phyloP scores from a whole-genome alignment of 2,888 invertebrate species.

The Nomada lathburiana region DNA sequence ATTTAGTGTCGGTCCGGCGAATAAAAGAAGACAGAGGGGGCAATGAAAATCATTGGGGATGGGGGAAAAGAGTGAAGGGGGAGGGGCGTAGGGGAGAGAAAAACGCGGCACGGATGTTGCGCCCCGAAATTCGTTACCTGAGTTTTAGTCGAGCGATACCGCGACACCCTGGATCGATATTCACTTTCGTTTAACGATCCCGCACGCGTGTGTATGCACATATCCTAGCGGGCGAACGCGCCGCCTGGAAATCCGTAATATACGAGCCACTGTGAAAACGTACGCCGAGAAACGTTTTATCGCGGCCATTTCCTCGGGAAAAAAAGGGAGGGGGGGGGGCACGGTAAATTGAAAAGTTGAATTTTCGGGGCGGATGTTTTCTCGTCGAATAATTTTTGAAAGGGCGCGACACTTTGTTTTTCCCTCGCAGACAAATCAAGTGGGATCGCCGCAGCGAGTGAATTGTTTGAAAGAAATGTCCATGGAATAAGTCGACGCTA shows the following conservation, averaged over 20 bases:
- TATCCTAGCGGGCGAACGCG: conserved; percentile 8
- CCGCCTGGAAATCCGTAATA: conserved; percentile 32
- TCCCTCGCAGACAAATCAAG: not conserved
- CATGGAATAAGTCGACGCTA: too few species aligned
- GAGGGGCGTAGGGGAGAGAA: not conserved
- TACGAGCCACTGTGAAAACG: conserved; percentile 1
- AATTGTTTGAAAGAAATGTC: too few species aligned
- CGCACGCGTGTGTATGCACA: not conserved
- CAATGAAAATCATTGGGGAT: not conserved
- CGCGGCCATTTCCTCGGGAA: conserved; percentile 6
- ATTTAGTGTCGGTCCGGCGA: conserved; percentile 58
- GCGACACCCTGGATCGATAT: conserved; percentile 39
- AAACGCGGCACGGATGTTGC: conserved; percentile 34
- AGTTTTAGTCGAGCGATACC: conserved; percentile 44
- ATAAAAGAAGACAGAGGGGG: conserved; percentile 4
- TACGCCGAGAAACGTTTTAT: conserved; percentile 24
- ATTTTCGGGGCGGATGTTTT: not conserved
- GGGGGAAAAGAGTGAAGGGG: not conserved
- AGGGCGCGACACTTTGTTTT: not conserved
- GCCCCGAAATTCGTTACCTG: conserved; percentile 56
- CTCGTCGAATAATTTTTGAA: too few species aligned
- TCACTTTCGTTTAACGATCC: conserved; percentile 56
- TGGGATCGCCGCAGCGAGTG: too few species aligned
- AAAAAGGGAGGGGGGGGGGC: not conserved
- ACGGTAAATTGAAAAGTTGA: not conserved